Evolutionary conservation across 1,140 invertebrate genomes (phyloP).

Genomic region (Drosophila sproati): DNA sequence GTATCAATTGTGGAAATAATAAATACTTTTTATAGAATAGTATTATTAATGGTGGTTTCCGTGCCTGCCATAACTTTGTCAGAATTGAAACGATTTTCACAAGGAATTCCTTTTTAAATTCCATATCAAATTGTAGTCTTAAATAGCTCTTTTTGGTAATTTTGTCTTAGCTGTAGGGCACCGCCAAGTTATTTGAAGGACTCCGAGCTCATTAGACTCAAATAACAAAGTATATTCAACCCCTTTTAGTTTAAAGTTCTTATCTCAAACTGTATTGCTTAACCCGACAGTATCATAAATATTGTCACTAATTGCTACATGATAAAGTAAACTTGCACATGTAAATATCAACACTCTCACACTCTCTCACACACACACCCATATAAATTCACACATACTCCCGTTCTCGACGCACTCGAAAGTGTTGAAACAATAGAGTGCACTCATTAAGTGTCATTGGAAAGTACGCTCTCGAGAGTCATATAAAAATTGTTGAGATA

Average conservation of each 20-base stretch:
- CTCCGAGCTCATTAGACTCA: not conserved
- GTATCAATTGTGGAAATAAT: not conserved
- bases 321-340: conserved; percentile 28
- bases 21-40: not conserved
- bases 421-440: conserved; percentile 48
- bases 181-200: not conserved
- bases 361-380: conserved; percentile 10
- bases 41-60: no score
- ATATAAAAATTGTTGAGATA: conserved; percentile 48
- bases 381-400: not conserved
- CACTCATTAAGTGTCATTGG: conserved; percentile 47
- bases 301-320: conserved; percentile 68
- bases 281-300: conserved; percentile 56
- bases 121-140: no score
- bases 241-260: conserved; percentile 7
- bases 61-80: no score
- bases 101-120: no score
- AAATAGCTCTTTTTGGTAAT: no score
- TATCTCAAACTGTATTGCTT: conserved; percentile 36
- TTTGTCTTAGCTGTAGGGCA: not conserved
- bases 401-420: conserved; percentile 9
- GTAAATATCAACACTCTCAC: conserved; percentile 30
- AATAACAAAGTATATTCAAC: not conserved
- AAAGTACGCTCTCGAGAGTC: conserved; percentile 47
- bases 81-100: no score